A percentile compares a stretch with the other conserved stretches of the same genome.
Evolutionary conservation across 2,797 vertebrate genomes (phyloP).

Genomic region (Amblyraja radiata): DNA sequence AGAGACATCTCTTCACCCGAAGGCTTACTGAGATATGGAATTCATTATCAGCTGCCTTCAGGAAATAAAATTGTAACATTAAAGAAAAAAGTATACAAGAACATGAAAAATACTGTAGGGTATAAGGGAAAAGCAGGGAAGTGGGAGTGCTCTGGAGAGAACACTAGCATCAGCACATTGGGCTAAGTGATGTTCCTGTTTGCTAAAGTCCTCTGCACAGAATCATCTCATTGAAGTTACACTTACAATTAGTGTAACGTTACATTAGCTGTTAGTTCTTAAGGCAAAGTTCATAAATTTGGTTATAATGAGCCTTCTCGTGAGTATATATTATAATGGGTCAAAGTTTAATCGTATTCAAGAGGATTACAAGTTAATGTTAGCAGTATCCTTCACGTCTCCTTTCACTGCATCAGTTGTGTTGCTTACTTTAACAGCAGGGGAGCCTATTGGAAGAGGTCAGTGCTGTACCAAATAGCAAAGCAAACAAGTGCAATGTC

Average conservation of each 20-base stretch:
- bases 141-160: not conserved
- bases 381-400: not conserved
- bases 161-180: not conserved
- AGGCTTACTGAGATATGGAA: not conserved
- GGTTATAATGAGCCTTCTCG: not conserved
- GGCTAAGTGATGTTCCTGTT: not conserved
- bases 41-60: not conserved
- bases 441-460: not conserved
- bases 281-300: not conserved
- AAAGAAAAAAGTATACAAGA: not conserved
- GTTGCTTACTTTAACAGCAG: not conserved
- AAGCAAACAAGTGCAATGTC: not conserved
- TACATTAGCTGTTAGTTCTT: not conserved
- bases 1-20: not conserved
- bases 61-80: not conserved
- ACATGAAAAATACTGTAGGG: not conserved
- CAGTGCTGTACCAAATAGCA: not conserved
- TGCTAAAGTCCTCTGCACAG: not conserved
- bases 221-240: not conserved
- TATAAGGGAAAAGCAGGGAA: not conserved
- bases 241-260: not conserved
- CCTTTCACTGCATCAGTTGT: not conserved
- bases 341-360: not conserved
- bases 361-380: not conserved
- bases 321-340: not conserved